Conservation (phyloP, 1,140 invertebrate species). For the Chrysomallon squamiferum region DNA sequence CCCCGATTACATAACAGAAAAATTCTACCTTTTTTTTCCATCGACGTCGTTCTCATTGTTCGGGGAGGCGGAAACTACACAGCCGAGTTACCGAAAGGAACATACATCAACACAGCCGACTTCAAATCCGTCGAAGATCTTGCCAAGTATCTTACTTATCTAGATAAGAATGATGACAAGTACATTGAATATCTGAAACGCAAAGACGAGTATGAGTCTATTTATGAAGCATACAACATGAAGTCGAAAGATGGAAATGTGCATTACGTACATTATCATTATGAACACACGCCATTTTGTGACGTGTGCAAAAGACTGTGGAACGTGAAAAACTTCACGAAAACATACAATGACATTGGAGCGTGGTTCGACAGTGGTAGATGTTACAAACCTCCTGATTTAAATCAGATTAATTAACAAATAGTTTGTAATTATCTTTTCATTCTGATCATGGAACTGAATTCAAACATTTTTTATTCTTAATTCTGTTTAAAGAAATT, state of each 20-base stretch:
- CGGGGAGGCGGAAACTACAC: constrained; percentile 67
- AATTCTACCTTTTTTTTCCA: constrained; percentile 42
- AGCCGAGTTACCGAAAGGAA: constrained; percentile 69
- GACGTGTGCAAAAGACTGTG: constrained; percentile 10
- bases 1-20: constrained; percentile 60
- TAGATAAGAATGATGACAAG: constrained; percentile 46
- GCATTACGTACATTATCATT: not conserved
- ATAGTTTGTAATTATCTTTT: too few species aligned
- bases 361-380: not conserved
- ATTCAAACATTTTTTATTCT: too few species aligned
- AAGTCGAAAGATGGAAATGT: not conserved
- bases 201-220: constrained; percentile 12
- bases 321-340: not conserved
- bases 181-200: constrained; percentile 36
- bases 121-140: constrained; percentile 86
- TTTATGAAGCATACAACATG: not conserved
- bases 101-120: constrained; percentile 93
- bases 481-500: too few species aligned
- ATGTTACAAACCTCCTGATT: not conserved
- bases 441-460: too few species aligned
- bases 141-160: constrained; percentile 82
- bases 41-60: constrained; percentile 63
- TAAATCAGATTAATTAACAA: too few species aligned
- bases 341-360: not conserved
- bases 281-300: not conserved